phyloP scores from a whole-genome alignment of 2,888 invertebrate genomes.

The Bugula neritina region DNA sequence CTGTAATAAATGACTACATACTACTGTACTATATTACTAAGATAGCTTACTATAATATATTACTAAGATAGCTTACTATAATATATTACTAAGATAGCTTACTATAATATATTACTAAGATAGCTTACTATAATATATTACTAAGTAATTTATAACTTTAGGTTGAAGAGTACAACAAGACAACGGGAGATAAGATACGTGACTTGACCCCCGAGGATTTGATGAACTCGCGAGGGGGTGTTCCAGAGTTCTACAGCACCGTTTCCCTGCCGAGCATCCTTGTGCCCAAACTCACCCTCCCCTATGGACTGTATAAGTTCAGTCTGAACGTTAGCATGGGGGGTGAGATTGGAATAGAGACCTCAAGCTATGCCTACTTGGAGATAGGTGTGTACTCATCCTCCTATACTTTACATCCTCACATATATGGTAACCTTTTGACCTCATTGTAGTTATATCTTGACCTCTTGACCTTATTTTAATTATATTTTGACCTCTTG shows the following conservation, averaged over 20 bases:
- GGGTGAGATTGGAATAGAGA: constrained; percentile 19
- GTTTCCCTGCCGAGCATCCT: neutral
- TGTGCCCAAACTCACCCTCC: neutral
- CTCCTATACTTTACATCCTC: neutral
- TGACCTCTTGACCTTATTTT: no score
- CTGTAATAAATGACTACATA: no score
- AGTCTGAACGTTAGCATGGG: constrained; percentile 25
- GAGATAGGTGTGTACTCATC: neutral
- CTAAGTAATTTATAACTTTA: no score
- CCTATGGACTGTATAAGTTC: constrained; percentile 23
- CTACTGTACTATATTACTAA: no score
- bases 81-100: no score
- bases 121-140: no score
- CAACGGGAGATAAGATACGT: neutral
- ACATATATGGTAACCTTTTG: no score
- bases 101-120: no score
- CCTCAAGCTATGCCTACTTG: constrained; percentile 14
- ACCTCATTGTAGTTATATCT: no score
- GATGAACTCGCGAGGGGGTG: neutral
- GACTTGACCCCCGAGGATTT: neutral
- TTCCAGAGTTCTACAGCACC: neutral
- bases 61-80: no score
- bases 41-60: no score
- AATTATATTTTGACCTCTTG: no score
- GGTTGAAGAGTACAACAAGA: neutral